Conservation (phyloP, 2,797 vertebrate species). For the Schizothorax lantsangensis region DNA sequence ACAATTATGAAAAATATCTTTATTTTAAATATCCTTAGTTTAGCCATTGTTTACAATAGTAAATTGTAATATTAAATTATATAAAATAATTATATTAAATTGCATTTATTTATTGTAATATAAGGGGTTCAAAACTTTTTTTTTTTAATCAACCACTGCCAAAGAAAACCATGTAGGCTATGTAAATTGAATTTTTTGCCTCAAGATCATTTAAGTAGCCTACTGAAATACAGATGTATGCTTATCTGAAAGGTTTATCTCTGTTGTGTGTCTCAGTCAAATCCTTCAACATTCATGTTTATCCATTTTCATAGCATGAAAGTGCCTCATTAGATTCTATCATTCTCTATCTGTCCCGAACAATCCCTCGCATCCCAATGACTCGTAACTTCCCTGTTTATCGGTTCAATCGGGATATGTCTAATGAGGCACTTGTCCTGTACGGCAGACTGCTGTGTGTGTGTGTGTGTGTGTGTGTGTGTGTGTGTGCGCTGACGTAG, state of each 20-base stretch:
- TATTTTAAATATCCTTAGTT: background rate
- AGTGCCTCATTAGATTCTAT: background rate
- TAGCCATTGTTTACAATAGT: background rate
- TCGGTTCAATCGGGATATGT: constrained; percentile 39
- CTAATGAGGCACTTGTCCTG: constrained; percentile 54
- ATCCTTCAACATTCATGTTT: background rate
- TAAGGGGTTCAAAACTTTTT: background rate
- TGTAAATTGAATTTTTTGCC: too few species aligned
- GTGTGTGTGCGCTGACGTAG: constrained; percentile 73
- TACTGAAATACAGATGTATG: too few species aligned
- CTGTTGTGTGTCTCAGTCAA: background rate
- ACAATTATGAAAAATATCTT: background rate
- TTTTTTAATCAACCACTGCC: background rate
- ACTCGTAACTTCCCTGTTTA: constrained; percentile 34
- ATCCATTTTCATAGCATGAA: background rate
- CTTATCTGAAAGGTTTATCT: background rate
- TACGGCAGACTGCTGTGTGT: background rate
- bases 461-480: too few species aligned
- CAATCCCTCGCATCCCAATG: constrained; percentile 9
- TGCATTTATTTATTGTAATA: background rate
- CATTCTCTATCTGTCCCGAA: background rate
- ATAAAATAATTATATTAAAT: too few species aligned
- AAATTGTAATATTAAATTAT: too few species aligned
- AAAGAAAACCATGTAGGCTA: background rate
- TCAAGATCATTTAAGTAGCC: background rate